Percentiles rank a stretch among this genome's conserved stretches.
phyloP scores from a whole-genome alignment of 1,140 invertebrate genomes.

The Zaprionus camerounensis region DNA sequence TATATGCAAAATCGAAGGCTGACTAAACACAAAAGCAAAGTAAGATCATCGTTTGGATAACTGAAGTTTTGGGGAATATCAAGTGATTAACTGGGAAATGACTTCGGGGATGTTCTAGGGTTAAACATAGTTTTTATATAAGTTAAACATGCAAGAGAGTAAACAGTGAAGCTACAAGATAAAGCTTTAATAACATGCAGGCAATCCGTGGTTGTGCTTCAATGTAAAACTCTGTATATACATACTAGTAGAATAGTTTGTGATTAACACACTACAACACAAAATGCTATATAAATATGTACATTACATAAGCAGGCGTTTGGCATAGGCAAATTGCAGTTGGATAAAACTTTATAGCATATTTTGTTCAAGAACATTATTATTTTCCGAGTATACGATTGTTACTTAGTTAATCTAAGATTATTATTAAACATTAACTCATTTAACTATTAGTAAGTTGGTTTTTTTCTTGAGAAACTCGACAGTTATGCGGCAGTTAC shows the following conservation, averaged over 20 bases:
- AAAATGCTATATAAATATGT: slow-evolving; percentile 11
- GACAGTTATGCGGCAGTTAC: slow-evolving; percentile 1
- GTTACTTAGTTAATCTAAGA: slow-evolving; percentile 5
- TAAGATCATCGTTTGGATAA: slow-evolving; percentile 22
- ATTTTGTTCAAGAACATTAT: slow-evolving; percentile 12
- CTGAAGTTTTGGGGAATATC: slow-evolving; percentile 42
- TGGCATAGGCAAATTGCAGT: slow-evolving; percentile 7
- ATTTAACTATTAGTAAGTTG: slow-evolving; percentile 29
- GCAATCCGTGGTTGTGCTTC: neutral
- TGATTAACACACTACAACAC: slow-evolving; percentile 2
- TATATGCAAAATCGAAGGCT: slow-evolving; percentile 54
- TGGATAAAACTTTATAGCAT: slow-evolving; percentile 9
- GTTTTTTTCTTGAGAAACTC: slow-evolving; percentile 12
- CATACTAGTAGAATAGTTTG: neutral
- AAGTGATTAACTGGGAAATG: slow-evolving; percentile 59
- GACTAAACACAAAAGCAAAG: slow-evolving; percentile 31
- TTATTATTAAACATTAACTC: slow-evolving; percentile 27
- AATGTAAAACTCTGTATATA: neutral
- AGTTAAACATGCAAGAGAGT: slow-evolving; percentile 28
- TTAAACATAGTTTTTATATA: neutral
- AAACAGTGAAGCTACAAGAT: neutral
- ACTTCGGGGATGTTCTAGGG: slow-evolving; percentile 43
- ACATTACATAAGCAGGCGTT: slow-evolving; percentile 53
- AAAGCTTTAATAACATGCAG: neutral
- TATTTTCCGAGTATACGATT: slow-evolving; percentile 1